Evolutionary conservation across 2,113 vertebrate species (phyloP).

Genomic region (Polypterus senegalus): DNA sequence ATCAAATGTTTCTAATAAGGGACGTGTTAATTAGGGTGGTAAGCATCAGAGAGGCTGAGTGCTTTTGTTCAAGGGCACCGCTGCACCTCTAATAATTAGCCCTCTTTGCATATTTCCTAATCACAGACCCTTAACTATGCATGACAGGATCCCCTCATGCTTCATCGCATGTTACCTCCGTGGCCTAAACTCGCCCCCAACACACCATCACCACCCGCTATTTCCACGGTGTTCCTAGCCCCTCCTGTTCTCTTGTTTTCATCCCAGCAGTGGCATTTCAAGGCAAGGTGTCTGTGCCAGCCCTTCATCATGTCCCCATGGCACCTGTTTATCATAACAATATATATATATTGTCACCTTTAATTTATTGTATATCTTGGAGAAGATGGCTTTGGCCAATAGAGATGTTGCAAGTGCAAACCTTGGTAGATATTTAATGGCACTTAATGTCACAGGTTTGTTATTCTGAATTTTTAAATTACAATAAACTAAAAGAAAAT

Average conservation of each 20-base stretch:
- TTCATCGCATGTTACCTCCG: neutral
- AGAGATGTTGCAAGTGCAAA: neutral
- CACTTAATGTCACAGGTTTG: no score
- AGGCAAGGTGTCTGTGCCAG: slow-evolving; percentile 1
- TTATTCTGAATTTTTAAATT: no score
- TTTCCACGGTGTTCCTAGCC: neutral
- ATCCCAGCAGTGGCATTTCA: neutral
- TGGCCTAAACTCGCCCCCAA: neutral
- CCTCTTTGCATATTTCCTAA: slow-evolving; percentile 11
- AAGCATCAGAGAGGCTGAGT: slow-evolving; percentile 6
- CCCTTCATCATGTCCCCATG: slow-evolving; percentile 1
- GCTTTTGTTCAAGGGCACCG: slow-evolving; percentile 6
- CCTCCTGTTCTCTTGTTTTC: neutral
- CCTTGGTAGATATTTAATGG: no score
- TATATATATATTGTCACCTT: slow-evolving; percentile 30
- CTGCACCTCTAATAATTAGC: slow-evolving; percentile 9
- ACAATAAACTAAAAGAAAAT: no score
- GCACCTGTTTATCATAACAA: slow-evolving; percentile 29
- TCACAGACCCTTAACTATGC: slow-evolving; percentile 10
- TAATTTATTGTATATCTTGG: slow-evolving; percentile 50
- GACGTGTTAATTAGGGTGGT: slow-evolving; percentile 17
- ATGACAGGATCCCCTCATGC: slow-evolving; percentile 4
- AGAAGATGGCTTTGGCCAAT: slow-evolving; percentile 25
- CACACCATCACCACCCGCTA: slow-evolving; percentile 10
- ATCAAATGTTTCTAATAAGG: slow-evolving; percentile 7